Base-by-base conservation (phyloP, 2,113 vertebrate genomes). In the Gymnorhina tibicen region DNA sequence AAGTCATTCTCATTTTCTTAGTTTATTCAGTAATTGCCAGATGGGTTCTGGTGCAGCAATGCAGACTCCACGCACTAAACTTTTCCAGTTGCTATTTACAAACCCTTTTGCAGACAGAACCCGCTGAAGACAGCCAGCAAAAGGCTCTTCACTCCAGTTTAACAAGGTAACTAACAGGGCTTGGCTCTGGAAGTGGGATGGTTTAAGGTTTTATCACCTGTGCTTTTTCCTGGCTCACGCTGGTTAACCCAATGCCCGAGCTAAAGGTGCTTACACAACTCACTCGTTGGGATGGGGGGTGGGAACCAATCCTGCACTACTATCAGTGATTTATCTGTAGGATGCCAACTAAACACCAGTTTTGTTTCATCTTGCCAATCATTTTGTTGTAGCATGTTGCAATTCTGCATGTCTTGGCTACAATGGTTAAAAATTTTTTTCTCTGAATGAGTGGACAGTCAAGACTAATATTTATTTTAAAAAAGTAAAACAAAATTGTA, bases 391-490 rank as follows among this genome's bases (percentile, higher is more conserved):
- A 97, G 97, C 97, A 98, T 98, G 98, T 98, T 98, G 98, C 98
- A 97, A 97, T 98, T 98, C 98, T 97, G 98, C 94, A 97, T 98
- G 97, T 98, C 98, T 98, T 98, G 98, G 97, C 98, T 98, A 98
- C 97, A 97, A 97, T 98, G 97, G 98, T 97, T 97, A 98, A 98
- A 98, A 97, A 98, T 79, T 0, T 27, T 77, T 96, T 95, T 98
- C 98, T 97, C 98, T 98, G 97, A 98, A 98, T 75, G 93, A 97
- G 91, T 97, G 97, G 97, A 96, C 96, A 89, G 91, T 98, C 97
- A 96, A 98, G 98, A 98, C 98, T 98, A 98, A 98, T 99, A 99
- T 99, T 99, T 99, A 99, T 99, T 99, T 98, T 99, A 99, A 99
- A 98, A 97, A 98, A 98, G 97, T 95, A 97, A 95, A 95, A 95